Conservation (phyloP, 2,797 vertebrate species). For the Australoheros facetus region DNA sequence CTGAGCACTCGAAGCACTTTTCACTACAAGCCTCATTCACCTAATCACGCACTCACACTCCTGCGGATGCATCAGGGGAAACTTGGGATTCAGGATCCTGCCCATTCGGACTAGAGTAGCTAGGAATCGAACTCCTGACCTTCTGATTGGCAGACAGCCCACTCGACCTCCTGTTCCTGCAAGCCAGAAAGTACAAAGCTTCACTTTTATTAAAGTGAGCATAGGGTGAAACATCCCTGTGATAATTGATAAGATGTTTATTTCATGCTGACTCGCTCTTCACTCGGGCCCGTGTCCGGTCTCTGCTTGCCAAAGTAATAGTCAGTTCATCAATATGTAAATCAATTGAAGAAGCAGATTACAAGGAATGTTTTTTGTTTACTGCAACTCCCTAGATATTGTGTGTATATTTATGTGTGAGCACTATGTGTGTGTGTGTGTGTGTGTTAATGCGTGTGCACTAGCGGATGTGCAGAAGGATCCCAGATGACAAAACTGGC, state of each 20-base stretch:
- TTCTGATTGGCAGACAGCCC: not conserved
- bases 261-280: not conserved
- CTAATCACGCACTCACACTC: too few relatives aligned
- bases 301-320: constrained; percentile 7
- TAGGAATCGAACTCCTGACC: not conserved
- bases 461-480: constrained; percentile 13
- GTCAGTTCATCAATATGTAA: not conserved
- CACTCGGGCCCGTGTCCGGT: constrained; percentile 1
- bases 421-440: not conserved
- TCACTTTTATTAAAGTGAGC: not conserved
- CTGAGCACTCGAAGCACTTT: too few relatives aligned
- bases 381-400: constrained; percentile 4
- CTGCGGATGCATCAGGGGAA: too few relatives aligned
- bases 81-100: too few relatives aligned
- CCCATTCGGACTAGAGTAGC: too few relatives aligned
- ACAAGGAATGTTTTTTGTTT: constrained; percentile 23
- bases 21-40: too few relatives aligned
- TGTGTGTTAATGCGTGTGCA: not conserved
- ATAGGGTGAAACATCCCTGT: not conserved
- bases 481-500: constrained; percentile 45
- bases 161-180: not conserved
- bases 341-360: constrained; percentile 6
- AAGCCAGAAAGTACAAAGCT: not conserved
- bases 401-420: constrained; percentile 1
- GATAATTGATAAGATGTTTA: not conserved